Evolutionary conservation across 2,797 vertebrate species (phyloP).

Genomic region (Podarcis lilfordi): DNA sequence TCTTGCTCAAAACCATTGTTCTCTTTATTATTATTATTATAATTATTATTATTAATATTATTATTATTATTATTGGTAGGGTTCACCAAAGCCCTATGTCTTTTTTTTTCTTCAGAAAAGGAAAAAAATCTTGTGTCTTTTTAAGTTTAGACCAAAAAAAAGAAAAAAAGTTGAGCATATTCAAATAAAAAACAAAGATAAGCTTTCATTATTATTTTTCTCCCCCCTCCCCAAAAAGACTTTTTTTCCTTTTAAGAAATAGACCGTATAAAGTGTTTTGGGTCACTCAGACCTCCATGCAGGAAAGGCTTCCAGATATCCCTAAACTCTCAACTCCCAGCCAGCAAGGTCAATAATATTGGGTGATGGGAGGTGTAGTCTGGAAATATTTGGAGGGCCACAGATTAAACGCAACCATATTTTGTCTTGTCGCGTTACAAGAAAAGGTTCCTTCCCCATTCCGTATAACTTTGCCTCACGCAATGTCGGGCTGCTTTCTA

Average conservation of each 20-base stretch:
- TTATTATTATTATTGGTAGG: constrained; percentile 56
- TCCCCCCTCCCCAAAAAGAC: not conserved
- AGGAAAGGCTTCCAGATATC: constrained; percentile 3
- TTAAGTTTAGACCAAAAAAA: constrained; percentile 93
- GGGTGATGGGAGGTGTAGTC: not conserved
- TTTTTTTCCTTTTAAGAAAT: constrained; percentile 29
- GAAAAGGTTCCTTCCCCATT: constrained; percentile 35
- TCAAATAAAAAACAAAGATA: constrained; percentile 73
- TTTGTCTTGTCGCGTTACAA: constrained; percentile 49
- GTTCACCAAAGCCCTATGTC: constrained; percentile 63
- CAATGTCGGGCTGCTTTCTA: not conserved
- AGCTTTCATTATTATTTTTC: constrained; percentile 53
- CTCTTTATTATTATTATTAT: constrained; percentile 44
- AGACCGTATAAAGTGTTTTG: constrained; percentile 61
- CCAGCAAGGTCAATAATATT: too few species aligned
- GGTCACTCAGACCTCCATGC: constrained; percentile 62
- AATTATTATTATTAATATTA: constrained; percentile 8
- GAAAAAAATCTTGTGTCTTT: constrained; percentile 68
- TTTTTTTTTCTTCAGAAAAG: constrained; percentile 83
- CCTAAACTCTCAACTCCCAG: not conserved
- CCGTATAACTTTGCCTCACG: not conserved
- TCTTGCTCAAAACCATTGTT: constrained; percentile 63
- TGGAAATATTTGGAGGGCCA: too few species aligned
- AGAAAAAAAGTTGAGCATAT: constrained; percentile 57
- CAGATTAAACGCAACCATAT: constrained; percentile 25